Evolutionary conservation across 30 jellyfish, hydroid and myxozoan genomes (phyloP).

Genomic region (Chrysaora quinquecirrha): DNA sequence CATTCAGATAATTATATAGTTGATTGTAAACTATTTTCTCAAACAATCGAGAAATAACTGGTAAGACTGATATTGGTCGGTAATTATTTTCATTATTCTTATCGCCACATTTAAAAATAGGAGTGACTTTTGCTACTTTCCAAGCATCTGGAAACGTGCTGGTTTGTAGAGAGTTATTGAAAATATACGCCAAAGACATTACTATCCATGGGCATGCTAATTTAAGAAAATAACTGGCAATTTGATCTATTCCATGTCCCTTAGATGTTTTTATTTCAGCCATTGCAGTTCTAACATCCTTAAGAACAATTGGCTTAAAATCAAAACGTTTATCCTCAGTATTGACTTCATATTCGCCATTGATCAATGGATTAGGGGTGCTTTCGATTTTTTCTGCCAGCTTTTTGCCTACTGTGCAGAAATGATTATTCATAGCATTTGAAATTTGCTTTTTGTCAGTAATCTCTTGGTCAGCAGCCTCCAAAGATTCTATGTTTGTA

Average conservation of each 20-base stretch:
- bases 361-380: slow-evolving; percentile 9
- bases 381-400: slow-evolving; percentile 24
- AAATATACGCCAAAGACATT: slow-evolving; percentile 10
- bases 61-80: not conserved
- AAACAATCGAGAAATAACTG: not conserved
- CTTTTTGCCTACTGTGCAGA: slow-evolving; percentile 46
- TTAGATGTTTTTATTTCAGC: too few relatives aligned
- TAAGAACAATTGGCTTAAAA: too few relatives aligned
- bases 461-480: slow-evolving; percentile 7
- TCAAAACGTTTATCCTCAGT: too few relatives aligned
- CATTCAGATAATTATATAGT: not conserved
- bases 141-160: not conserved
- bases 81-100: too few relatives aligned
- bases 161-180: slow-evolving; percentile 22
- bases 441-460: slow-evolving; percentile 4
- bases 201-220: slow-evolving; percentile 2
- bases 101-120: not conserved
- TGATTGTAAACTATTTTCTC: not conserved
- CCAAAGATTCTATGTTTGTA: not conserved
- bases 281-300: too few relatives aligned
- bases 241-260: too few relatives aligned
- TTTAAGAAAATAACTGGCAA: too few relatives aligned
- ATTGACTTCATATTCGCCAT: slow-evolving; percentile 13
- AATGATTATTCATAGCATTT: slow-evolving; percentile 18
- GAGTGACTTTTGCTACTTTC: not conserved